Conservation (phyloP, 1,140 invertebrate species). For the Rhizoglyphus robini region DNA sequence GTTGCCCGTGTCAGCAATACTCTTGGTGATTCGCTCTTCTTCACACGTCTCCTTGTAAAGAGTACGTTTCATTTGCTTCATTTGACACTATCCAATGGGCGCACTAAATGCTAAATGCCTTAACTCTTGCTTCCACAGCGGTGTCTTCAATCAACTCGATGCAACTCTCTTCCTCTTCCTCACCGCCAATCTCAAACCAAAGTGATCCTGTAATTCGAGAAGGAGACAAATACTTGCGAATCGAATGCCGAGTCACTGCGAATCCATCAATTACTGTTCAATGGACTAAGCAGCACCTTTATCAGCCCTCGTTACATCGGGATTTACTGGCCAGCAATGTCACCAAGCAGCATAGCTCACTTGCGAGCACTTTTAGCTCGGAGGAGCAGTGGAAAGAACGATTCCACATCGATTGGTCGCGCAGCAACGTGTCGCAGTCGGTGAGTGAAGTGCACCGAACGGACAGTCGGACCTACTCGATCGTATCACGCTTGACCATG, state of each 20-base stretch:
- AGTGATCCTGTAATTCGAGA: background rate
- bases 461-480: constrained; percentile 32
- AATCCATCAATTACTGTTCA: background rate
- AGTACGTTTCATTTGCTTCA: background rate
- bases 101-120: no score
- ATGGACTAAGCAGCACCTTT: background rate
- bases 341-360: background rate
- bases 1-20: background rate
- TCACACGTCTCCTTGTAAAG: background rate
- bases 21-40: background rate
- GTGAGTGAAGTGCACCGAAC: background rate
- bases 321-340: background rate
- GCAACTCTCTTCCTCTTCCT: background rate
- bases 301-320: background rate
- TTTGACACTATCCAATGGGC: background rate
- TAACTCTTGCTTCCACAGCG: background rate
- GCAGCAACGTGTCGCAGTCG: background rate
- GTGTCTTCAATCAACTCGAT: background rate
- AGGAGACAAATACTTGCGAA: background rate
- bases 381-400: background rate
- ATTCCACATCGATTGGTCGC: constrained; percentile 13
- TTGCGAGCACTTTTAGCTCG: background rate
- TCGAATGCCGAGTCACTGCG: background rate
- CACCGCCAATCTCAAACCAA: background rate
- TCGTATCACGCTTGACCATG: constrained; percentile 68